Base-by-base conservation (phyloP, 2,888 invertebrate genomes). In the Bruchidius siliquastri region DNA sequence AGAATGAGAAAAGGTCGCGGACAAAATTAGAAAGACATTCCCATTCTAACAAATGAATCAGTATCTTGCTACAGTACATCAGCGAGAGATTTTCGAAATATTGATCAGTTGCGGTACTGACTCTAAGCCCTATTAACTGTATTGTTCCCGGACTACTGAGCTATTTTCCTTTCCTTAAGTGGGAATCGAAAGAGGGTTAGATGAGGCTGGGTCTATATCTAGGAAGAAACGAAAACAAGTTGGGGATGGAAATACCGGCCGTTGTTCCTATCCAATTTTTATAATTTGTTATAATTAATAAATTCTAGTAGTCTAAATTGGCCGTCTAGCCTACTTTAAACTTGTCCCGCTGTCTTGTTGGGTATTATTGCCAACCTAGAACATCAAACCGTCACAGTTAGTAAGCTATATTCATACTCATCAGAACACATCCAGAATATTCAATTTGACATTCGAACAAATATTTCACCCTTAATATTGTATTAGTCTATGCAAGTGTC, bases 301-400 rank as follows among this genome's bases (percentile, higher is more conserved):
- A 84, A 84, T 83, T 83, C 84, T 84, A 84, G 80, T 83, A 83
- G 83, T 83, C 84, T 84, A 85, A 83, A 83, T 21, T 80, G 82
- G 83, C 83, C 81, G 76, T 75, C 81, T 82, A 82, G 83, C 83
- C 83, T 84, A 84, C 82, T 85, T 85, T 83, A 84, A 84, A 84
- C 84, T 83, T 82, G 84, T 84, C 80, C 84, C 84, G 76, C 81
- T 84, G 81, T 85, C 85, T 82, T 85, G 85, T 79, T 83, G 84
- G 81, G 82, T 84, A 79, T 82, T 85, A 81, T 84, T 84, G 80
- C 84, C 84, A 82, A 84, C 84, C 85, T 85, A 78, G 76, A 49
- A 49, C 83, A 82, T 69, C 71, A 76, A 77, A 76, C 49, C 10
- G 49, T 13, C 49, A 18, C 1, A 49, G 49, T 49, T 49, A 49